These are phyloP conservation scores for Cinclus mexicanus DNA, from an alignment of 2,113 vertebrate genomes.

Conservation along the genomic window DNA sequence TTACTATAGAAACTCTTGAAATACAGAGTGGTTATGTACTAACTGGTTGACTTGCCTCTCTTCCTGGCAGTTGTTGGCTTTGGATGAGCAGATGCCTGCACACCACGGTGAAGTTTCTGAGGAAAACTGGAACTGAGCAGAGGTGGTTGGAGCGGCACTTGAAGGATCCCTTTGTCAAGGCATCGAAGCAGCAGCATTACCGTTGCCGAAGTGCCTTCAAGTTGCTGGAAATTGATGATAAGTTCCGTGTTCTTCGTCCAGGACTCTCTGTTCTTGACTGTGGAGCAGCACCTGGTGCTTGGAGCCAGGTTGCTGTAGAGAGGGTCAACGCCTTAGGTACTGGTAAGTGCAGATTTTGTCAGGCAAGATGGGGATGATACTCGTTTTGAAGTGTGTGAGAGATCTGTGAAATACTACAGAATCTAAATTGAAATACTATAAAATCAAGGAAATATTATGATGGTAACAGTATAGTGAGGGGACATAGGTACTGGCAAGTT, in stretches of 20 bases:
- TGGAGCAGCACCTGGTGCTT: conserved; percentile 91
- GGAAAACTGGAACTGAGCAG: conserved; percentile 75
- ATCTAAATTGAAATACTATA: not conserved
- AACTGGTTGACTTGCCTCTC: not conserved
- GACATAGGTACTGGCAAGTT: not conserved
- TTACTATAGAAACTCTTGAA: rapidly evolving
- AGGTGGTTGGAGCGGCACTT: conserved; percentile 84
- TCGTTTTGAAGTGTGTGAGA: not conserved
- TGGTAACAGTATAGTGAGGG: not conserved
- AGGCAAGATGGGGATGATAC: not conserved
- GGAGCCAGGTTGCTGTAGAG: conserved; percentile 91
- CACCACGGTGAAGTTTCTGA: not conserved
- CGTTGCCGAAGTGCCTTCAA: conserved; percentile 96
- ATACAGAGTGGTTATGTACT: not conserved
- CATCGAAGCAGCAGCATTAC: conserved; percentile 75
- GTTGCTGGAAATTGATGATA: conserved; percentile 86
- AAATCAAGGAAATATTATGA: not conserved
- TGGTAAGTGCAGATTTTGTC: conserved; percentile 67
- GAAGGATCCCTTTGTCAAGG: conserved; percentile 90
- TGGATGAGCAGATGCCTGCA: conserved; percentile 65
- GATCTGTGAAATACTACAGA: not conserved
- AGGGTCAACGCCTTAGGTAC: conserved; percentile 85
- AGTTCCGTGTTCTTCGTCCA: conserved; percentile 77
- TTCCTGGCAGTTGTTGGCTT: not conserved
- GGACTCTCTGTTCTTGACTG: conserved; percentile 88